Percentiles rank a stretch among this genome's conserved stretches.
phyloP scores from a whole-genome alignment of 2,888 invertebrate genomes.

The Iselma pallidipennis region DNA sequence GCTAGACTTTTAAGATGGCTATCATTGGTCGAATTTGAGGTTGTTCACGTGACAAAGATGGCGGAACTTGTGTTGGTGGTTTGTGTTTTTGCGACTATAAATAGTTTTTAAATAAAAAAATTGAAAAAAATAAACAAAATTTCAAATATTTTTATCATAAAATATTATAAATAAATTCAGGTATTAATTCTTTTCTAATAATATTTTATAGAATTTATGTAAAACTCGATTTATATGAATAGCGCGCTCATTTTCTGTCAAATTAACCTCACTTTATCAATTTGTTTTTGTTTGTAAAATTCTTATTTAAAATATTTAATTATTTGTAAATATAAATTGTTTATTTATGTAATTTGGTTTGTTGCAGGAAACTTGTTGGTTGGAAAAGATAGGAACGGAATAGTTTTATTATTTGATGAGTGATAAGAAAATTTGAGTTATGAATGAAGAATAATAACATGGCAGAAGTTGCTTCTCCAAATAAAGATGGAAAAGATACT shows the following conservation, averaged over 20 bases:
- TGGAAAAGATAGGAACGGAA: too few relatives aligned
- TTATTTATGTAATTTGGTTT: too few relatives aligned
- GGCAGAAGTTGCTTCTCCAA: slow-evolving; percentile 51
- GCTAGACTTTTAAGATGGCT: not conserved
- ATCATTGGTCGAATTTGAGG: not conserved
- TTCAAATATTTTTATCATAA: not conserved
- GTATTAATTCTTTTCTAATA: not conserved
- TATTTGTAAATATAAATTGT: not conserved
- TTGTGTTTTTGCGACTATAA: slow-evolving; percentile 15
- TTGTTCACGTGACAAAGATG: slow-evolving; percentile 20
- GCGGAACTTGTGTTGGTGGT: slow-evolving; percentile 14
- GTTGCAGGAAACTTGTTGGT: not conserved
- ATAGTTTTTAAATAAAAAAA: slow-evolving; percentile 15
- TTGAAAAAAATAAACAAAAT: not conserved
- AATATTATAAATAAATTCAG: not conserved
- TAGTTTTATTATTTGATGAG: not conserved
- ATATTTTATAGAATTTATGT: not conserved
- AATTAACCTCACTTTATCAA: slow-evolving; percentile 17
- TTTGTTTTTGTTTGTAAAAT: slow-evolving; percentile 17
- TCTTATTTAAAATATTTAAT: not conserved
- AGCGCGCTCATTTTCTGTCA: slow-evolving; percentile 11
- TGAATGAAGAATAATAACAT: slow-evolving; percentile 45
- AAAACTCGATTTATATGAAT: slow-evolving; percentile 6
- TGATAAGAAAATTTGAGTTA: slow-evolving; percentile 19
- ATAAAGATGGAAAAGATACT: slow-evolving; percentile 49